phyloP scores from a whole-genome alignment of 1,140 invertebrate species.

The Drosophila guanche region DNA sequence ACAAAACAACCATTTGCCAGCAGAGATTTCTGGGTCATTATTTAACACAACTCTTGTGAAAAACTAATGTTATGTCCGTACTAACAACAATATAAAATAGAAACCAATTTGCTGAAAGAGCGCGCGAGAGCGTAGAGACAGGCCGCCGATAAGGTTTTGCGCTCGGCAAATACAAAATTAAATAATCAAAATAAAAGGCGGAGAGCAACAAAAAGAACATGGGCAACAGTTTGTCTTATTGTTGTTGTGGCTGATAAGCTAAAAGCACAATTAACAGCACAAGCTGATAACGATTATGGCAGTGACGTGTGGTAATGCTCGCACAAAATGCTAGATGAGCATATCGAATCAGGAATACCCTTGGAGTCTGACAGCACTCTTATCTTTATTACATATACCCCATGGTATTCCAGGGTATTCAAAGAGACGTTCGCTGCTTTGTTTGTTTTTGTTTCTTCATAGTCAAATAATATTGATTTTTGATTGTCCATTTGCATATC shows the following conservation, averaged over 20 bases:
- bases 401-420: too few relatives aligned
- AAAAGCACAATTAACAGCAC: conserved; percentile 68
- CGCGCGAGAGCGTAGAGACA: conserved; percentile 50
- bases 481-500: conserved; percentile 40
- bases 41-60: conserved; percentile 66
- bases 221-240: conserved; percentile 30
- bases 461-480: conserved; percentile 56
- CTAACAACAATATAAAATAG: conserved; percentile 55
- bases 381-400: not conserved
- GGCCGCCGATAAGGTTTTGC: conserved; percentile 19
- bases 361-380: too few relatives aligned
- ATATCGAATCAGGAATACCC: conserved; percentile 7
- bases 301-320: conserved; percentile 42
- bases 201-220: conserved; percentile 32
- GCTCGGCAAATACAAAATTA: conserved; percentile 69
- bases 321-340: not conserved
- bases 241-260: conserved; percentile 55
- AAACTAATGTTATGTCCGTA: conserved; percentile 40
- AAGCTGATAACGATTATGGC: conserved; percentile 57
- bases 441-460: conserved; percentile 42
- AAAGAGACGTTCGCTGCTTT: not conserved
- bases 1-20: conserved; percentile 69
- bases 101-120: conserved; percentile 53
- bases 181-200: conserved; percentile 50
- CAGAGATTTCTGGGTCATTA: conserved; percentile 73